Base-by-base conservation (phyloP, 2,888 invertebrate species). In the Leptopilina syphax region DNA sequence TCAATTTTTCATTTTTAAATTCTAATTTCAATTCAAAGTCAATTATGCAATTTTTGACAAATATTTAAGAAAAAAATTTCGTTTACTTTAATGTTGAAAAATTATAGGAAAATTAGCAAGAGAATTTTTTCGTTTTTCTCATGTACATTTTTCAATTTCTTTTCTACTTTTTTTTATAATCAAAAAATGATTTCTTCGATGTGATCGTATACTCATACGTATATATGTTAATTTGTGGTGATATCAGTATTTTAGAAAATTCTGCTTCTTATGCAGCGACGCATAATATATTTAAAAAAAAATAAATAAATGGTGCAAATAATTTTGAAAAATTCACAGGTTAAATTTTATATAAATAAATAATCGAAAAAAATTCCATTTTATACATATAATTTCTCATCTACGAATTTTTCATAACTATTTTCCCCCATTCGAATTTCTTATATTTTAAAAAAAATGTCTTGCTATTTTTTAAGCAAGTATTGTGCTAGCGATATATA, bases 401-500 rank as follows among this genome's bases (percentile, higher is more conserved):
- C 24, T 63, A 24, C 18, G 63, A 18, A 63, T 63, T 63, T 24
- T 63, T 63, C 63, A 34, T 4, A 63, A 63, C n/a, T 34, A n/a
- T 18, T 63, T 60, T 18, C 18, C 63, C 63, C 63, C 63, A 63
- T 63, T 34, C 63, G 63, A 63, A 63, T 63, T 27, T 18, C 63
- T 63, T 63, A 24, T 63, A 63, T 63, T 24, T 63, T 63, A 50
- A 50, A 50, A 50, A 63, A 63, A 63, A 63, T 24, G 8, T 24
- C 47, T 68, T 50, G 18, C 47, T 9, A 67, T 67, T 67, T 67
- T 67, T 47, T 10, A 67, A 47, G 47, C 18, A 67, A 67, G 67
- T 18, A 67, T 67, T 67, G 47, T 18, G 47, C 67, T 67, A 67
- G 44, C 67, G 47, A 67, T 67, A 67, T 50, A 50, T 50, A 50